These are phyloP conservation scores for Malurus melanocephalus DNA, from an alignment of 2,113 vertebrate genomes.

Conservation along the genomic window DNA sequence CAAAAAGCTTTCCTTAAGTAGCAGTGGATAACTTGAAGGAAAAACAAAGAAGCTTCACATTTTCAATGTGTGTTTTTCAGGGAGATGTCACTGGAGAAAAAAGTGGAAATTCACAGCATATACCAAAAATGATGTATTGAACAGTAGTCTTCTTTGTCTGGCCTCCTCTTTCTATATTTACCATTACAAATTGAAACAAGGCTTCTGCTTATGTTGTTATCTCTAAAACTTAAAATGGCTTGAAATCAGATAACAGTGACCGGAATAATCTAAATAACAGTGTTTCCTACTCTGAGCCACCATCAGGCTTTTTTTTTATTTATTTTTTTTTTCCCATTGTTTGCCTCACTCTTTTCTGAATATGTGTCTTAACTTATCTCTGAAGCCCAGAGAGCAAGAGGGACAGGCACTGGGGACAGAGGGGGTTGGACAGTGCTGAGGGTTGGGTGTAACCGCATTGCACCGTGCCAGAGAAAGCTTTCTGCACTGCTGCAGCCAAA, in stretches of 20 bases:
- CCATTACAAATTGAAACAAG: background rate
- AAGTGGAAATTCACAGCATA: background rate
- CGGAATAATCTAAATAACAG: background rate
- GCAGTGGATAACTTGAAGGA: background rate
- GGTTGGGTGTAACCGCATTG: background rate
- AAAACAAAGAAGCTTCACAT: background rate
- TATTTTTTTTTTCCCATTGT: background rate
- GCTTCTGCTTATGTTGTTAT: background rate
- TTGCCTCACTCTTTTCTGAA: background rate
- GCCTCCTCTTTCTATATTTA: background rate
- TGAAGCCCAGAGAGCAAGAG: background rate
- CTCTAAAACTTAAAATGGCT: background rate
- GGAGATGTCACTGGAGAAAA: background rate
- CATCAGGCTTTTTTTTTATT: background rate
- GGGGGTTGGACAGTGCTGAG: background rate
- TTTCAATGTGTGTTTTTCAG: background rate
- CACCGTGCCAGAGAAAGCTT: background rate
- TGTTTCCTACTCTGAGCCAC: background rate
- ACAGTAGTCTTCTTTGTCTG: background rate
- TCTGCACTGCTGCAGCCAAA: background rate
- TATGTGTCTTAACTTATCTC: background rate
- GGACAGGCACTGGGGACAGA: background rate
- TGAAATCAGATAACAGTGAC: slow-evolving; percentile 21
- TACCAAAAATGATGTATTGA: background rate
- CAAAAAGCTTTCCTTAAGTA: background rate